Base-by-base conservation (phyloP, 1,140 invertebrate genomes). In the Bombus ignitus region DNA sequence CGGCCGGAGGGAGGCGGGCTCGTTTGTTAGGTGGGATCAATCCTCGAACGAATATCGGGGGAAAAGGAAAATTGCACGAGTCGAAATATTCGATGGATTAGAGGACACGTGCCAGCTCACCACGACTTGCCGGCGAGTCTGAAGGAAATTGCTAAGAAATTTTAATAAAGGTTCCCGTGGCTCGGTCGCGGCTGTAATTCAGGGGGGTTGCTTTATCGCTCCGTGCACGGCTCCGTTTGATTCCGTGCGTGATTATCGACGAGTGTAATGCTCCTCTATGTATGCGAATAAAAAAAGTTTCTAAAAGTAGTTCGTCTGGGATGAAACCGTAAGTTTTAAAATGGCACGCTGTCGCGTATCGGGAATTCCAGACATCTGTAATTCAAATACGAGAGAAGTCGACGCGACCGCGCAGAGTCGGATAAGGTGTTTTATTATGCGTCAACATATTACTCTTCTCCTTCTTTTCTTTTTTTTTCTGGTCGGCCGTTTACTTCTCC, bases 371-470 rank as follows among this genome's bases (percentile, higher is more conserved):
- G 53, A 35, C 32, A 68, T 86, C 39, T 70, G 37, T 44, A 32
- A 68, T 75, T 59, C 25, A 35, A 75, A 86, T 80, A 44, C 32
- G 76, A 62, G 28, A 65, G 81, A 59, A 35, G 59, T 47, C 32
- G 37, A 70, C 32, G 35, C 66, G 76, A 53, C 42, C 76, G 78
- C 57, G 66, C 79, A 73, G 70, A n/a, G 57, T 47, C 42, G 44
- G 74, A 57, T 18, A 81, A 42, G 83, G 81, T 87, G 80, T 87
- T 90, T 92, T 92, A 92, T 91, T 92, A 92, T 91, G 90, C 92
- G 86, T 90, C 86, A 92, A 90, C 90, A 93, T 94, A 92, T 93
- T 92, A 92, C 90, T 68, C 70, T 42, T 77, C 35, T 80, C 68
- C 57, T 32, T 66, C 13, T 32, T 66, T 66, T 15, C 25, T 65